Conservation (phyloP, 2,113 vertebrate genomes). For the Pseudois nayaur region DNA sequence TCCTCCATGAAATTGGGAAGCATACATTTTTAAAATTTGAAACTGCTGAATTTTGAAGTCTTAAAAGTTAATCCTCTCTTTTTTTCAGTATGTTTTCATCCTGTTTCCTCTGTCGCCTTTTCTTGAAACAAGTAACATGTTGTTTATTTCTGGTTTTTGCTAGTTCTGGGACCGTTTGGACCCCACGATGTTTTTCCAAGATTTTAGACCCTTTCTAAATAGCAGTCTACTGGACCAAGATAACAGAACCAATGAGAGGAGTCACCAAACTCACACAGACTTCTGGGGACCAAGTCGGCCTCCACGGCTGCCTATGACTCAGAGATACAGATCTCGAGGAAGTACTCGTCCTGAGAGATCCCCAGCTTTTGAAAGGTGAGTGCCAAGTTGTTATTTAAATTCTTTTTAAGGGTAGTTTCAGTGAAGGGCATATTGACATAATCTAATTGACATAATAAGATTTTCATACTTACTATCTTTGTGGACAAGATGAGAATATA, state of each 20-base stretch:
- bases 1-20: neutral
- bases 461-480: neutral
- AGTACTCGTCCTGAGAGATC: conserved; percentile 93
- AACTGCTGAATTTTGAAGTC: neutral
- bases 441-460: neutral
- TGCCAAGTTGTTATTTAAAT: neutral
- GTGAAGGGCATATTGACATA: neutral
- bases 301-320: conserved; percentile 86
- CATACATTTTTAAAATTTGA: neutral
- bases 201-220: conserved; percentile 81
- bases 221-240: conserved; percentile 86
- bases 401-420: neutral
- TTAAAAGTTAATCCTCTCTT: neutral
- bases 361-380: conserved; percentile 95
- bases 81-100: conserved; percentile 21
- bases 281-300: conserved; percentile 91
- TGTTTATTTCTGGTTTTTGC: neutral
- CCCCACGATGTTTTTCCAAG: conserved; percentile 81
- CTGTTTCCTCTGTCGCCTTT: neutral
- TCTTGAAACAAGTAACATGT: conserved; percentile 18
- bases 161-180: conserved; percentile 93
- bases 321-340: conserved; percentile 89
- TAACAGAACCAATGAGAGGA: conserved; percentile 81
- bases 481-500: neutral
- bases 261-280: conserved; percentile 82